Evolutionary conservation across 2,113 vertebrate species (phyloP).

Genomic region (Hoplias malabaricus): DNA sequence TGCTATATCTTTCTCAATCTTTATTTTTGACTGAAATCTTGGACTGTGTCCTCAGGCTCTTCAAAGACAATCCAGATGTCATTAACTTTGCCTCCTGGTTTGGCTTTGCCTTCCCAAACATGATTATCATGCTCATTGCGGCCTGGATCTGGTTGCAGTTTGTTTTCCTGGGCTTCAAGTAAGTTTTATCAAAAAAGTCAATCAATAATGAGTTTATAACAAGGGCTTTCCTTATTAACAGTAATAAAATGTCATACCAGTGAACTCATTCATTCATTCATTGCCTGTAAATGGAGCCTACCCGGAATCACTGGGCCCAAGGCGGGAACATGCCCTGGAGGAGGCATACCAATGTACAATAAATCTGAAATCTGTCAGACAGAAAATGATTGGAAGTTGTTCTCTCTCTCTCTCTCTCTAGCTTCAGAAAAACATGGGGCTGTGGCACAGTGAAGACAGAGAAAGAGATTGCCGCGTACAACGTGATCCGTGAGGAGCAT

Average conservation of each 20-base stretch:
- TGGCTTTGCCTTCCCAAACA: conserved; percentile 89
- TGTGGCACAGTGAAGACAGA: conserved; percentile 64
- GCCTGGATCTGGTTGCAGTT: conserved; percentile 92
- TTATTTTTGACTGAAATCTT: conserved; percentile 3
- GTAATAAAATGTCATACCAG: not conserved
- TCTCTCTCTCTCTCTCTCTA: conserved; percentile 52
- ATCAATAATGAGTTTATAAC: not conserved
- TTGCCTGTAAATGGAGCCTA: no score
- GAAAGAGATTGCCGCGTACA: conserved; percentile 74
- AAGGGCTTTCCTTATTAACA: not conserved
- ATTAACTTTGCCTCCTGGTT: conserved; percentile 97
- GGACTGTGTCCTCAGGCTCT: conserved; percentile 75
- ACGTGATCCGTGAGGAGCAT: conserved; percentile 78
- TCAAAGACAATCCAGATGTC: conserved; percentile 81
- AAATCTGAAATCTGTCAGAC: not conserved
- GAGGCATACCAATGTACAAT: no score
- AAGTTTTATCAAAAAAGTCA: conserved; percentile 59
- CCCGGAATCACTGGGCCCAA: no score
- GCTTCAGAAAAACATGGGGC: conserved; percentile 80
- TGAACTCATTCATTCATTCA: no score
- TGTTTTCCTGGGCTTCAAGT: conserved; percentile 83
- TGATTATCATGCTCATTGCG: conserved; percentile 83
- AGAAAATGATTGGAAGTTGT: not conserved
- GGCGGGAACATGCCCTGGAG: no score
- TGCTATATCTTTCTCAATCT: not conserved